Evolutionary conservation across 2,888 invertebrate genomes (phyloP), one percentile per base, ranked within the genome.

Genomic region (Melitaea athalia): DNA sequence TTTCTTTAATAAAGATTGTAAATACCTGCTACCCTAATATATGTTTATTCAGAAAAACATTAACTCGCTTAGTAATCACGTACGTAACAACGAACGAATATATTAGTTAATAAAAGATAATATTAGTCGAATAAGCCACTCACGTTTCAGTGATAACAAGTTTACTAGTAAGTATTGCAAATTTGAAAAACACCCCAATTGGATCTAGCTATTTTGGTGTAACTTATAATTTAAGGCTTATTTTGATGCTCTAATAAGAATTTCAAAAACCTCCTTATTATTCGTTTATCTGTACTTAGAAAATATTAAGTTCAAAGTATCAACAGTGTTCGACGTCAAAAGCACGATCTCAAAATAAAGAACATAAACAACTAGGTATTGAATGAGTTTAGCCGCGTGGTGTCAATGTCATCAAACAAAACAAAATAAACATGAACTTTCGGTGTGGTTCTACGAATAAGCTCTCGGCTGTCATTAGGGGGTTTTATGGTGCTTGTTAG

Each of bases 381-480:
- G 68, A 68, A 72, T 72, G 70, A 60, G 50, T 43, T 47, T 72
- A 68, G 62, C 67, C 70, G 70, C 75, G 69, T 66, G 63, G 65
- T 49, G 63, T 70, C 60, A 67, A 67, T 87, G 87, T 86, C 88
- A 83, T 85, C 85, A 87, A 88, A 87, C 89, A 87, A 81, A 83
- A 85, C 85, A 87, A 89, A 86, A 86, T 87, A 91, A 90, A 90
- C 91, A 91, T 79, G 79, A 79, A 78, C 74, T 74, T 67, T 24
- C 42, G 24, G 76, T 66, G 65, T 66, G 64, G 67, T 72, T 67
- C 64, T 65, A 69, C 65, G 53, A 67, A 69, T 55, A 57, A 67
- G 66, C 70, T 62, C 69, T 65, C 42, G 63, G 61, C 65, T 68
- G 71, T 68, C 55, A 65, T 62, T 59, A 47, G 60, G 63, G 63